Percentiles rank a stretch among this genome's conserved stretches.
phyloP scores from a whole-genome alignment of 1,140 invertebrate genomes.

The Musca domestica region DNA sequence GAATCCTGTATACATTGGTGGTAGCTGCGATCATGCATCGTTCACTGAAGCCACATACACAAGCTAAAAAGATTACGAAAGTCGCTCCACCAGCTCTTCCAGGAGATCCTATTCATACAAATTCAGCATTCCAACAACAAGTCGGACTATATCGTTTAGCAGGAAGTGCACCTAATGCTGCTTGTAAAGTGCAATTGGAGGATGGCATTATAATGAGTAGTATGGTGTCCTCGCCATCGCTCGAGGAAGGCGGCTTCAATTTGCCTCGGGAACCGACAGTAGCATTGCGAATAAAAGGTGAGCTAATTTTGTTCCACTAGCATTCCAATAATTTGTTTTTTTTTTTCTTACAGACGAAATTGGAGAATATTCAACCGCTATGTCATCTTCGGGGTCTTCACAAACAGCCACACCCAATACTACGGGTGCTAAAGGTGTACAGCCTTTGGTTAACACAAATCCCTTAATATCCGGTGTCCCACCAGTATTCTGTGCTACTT shows the following conservation, averaged over 20 bases:
- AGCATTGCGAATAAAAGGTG: slow-evolving; percentile 48
- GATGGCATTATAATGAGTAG: slow-evolving; percentile 48
- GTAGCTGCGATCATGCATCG: slow-evolving; percentile 64
- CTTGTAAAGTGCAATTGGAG: slow-evolving; percentile 56
- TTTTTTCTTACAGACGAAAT: slow-evolving; percentile 21
- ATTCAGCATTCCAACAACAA: slow-evolving; percentile 64
- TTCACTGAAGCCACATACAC: slow-evolving; percentile 67
- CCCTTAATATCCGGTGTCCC: slow-evolving; percentile 46
- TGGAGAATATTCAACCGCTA: slow-evolving; percentile 24
- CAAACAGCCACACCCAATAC: background rate
- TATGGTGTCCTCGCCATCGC: slow-evolving; percentile 54
- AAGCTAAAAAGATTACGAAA: slow-evolving; percentile 63
- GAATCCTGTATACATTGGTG: background rate
- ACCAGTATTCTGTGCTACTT: slow-evolving; percentile 35
- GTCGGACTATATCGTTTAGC: slow-evolving; percentile 61
- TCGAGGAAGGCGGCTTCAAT: slow-evolving; percentile 52
- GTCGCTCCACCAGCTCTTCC: slow-evolving; percentile 79
- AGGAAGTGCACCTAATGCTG: slow-evolving; percentile 64
- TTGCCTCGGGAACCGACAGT: slow-evolving; percentile 50
- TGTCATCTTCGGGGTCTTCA: slow-evolving; percentile 26
- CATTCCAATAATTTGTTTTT: no score
- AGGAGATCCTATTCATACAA: slow-evolving; percentile 57
- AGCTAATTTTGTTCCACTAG: slow-evolving; percentile 21
- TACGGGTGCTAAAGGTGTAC: slow-evolving; percentile 21
- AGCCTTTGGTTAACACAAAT: slow-evolving; percentile 32